Evolutionary conservation across 2,797 vertebrate species (phyloP).

Genomic region (Danio choprae): DNA sequence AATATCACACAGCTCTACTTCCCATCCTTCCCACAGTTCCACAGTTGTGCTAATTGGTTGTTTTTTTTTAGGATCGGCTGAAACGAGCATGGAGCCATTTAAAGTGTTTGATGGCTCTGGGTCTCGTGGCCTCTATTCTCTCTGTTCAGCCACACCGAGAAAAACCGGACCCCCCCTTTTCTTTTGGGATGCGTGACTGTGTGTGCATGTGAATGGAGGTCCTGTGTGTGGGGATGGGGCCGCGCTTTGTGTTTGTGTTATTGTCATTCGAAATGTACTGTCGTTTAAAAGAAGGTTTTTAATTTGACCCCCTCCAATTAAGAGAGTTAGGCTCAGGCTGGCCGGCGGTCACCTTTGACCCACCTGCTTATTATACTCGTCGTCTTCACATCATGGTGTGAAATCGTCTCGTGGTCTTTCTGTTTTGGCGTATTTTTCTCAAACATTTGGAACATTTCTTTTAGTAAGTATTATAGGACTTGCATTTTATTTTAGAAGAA

Average conservation of each 20-base stretch:
- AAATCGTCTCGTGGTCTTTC: constrained; percentile 20
- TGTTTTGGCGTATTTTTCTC: neutral
- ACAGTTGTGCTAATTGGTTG: constrained; percentile 77
- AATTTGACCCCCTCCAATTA: constrained; percentile 73
- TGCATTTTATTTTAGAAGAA: too few species aligned
- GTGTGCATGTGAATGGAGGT: constrained; percentile 69
- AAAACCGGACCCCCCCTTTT: constrained; percentile 32
- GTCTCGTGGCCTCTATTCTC: constrained; percentile 61
- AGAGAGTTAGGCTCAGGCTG: constrained; percentile 64
- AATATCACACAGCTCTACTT: constrained; percentile 50
- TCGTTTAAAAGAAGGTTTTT: constrained; percentile 70
- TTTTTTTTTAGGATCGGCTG: constrained; percentile 67
- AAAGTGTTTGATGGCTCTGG: constrained; percentile 66
- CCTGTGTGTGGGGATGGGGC: constrained; percentile 63
- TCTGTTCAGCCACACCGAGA: constrained; percentile 30
- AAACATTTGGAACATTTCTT: neutral
- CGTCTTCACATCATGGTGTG: constrained; percentile 23
- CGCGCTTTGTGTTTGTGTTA: constrained; percentile 66
- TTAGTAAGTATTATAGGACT: neutral
- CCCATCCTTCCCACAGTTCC: constrained; percentile 70
- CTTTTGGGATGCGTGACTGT: constrained; percentile 51
- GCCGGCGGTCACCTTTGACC: constrained; percentile 65
- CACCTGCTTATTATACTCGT: constrained; percentile 30
- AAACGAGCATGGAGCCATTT: constrained; percentile 69
- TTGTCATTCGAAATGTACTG: constrained; percentile 72